Percentiles rank a stretch among this genome's conserved stretches.
Conservation (phyloP, 2,888 invertebrate species). For the Xestia rhomboidea region DNA sequence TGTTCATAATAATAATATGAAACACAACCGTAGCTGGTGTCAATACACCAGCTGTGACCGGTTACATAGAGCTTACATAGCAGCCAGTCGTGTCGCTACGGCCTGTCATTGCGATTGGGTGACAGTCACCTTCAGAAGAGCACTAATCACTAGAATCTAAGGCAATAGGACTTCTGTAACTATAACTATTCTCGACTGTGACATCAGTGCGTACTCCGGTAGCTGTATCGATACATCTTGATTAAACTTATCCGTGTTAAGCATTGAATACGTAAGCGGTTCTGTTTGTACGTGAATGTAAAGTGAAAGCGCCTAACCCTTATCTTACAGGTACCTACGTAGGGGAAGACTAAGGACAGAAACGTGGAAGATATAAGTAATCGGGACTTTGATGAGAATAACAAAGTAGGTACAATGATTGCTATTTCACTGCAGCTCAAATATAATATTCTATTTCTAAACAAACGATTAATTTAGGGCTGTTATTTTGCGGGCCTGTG, state of each 20-base stretch:
- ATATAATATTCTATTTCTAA: background rate
- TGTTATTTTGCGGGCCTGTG: too few relatives aligned
- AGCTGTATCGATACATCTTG: slow-evolving; percentile 57
- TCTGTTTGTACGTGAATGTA: slow-evolving; percentile 29
- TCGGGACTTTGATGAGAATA: slow-evolving; percentile 1
- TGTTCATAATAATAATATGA: too few relatives aligned
- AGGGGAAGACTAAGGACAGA: slow-evolving; percentile 1
- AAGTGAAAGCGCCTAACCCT: slow-evolving; percentile 28
- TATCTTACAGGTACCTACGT: slow-evolving; percentile 15
- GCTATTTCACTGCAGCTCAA: background rate
- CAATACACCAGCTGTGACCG: background rate
- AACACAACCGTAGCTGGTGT: background rate
- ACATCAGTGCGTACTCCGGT: slow-evolving; percentile 42
- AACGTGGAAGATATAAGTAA: slow-evolving; percentile 19
- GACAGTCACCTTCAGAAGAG: background rate
- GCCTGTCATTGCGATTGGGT: background rate
- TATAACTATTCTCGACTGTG: background rate
- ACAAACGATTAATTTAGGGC: background rate
- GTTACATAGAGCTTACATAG: background rate
- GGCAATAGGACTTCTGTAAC: slow-evolving; percentile 18
- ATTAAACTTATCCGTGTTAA: slow-evolving; percentile 60
- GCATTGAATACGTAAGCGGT: slow-evolving; percentile 52
- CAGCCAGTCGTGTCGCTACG: background rate
- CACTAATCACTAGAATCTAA: background rate
- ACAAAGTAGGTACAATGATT: slow-evolving; percentile 9